Evolutionary conservation across 92 coral and sea anemone species (phyloP), one percentile per base, ranked within the genome.

Genomic region (Phenganax stokvisi): DNA sequence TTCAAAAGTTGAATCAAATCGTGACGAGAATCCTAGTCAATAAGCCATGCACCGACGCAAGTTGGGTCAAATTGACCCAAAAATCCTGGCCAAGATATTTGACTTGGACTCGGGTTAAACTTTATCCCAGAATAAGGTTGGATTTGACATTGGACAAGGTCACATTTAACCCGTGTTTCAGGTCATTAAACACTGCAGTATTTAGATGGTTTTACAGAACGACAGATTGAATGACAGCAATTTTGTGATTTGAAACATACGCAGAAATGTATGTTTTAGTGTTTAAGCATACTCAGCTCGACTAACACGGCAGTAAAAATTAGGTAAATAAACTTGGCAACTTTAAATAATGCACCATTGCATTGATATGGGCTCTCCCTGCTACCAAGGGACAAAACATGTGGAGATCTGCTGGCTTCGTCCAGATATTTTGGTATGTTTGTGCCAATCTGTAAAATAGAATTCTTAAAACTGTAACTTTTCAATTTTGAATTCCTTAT

Each of bases 1-100:
- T 20, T 20, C 25, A 20, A 20, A 27, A 27, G 17, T 6, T 6
- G 7, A 27, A 27, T 60, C 66, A 60, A 10, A 60, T 72, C 56
- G 37, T 51, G 25, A 72, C 76, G 56, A 44, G 76, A 57, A 51
- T 44, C 7, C 51, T 16, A 37, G 51, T 72, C 76, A 72, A 72
- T 72, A 72, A 37, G 76, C 76, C 25, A 20, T 20, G 25, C 76
- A 72, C 51, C 76, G 76, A 72, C 25, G 76, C 16, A 72, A 44
- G 37, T 57, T n/a, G 37, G 76, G 76, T 63, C 70, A 63, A 63
- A 25, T 63, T 63, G 70, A 63, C 70, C 70, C 16, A 25, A 20
- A 20, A 20, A 20, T 20, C 25, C 25, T 20, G 25, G 25, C 25
- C 25, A 20, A 20, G 25, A 20, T 20, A 20, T 20, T 20, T 20